Evolutionary conservation across 2,797 vertebrate species (phyloP), one percentile per base, ranked within the genome.

Genomic region (Epinephelus malabaricus): DNA sequence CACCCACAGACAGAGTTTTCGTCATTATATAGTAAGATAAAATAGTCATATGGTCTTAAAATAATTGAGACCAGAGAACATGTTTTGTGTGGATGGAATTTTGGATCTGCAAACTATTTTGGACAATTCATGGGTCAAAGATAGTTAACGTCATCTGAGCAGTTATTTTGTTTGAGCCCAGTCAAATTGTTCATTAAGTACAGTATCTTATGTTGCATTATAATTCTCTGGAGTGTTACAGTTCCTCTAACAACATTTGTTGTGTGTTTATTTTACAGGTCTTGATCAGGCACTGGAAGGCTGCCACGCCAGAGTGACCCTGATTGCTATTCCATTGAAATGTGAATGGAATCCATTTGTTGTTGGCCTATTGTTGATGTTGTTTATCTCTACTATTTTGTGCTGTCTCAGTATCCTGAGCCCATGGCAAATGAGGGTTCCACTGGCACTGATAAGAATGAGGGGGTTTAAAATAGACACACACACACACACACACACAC

Each of bases 281-380:
- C 95, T 84, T 96, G 95, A 96, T 92, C 72, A 62, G 76, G 83
- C 88, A 55, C 72, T 80, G 82, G 81, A 87, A 59, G 69, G 43
- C 67, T 78, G 83, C 84, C 72, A 73, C 55, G 70, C 72, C 56
- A 60, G 73, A 83, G 83, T 65, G 84, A 89, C 73, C 88, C 83
- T 91, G 88, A 84, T 86, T 80, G 68, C 88, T 90, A 83, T 92
- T 94, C 89, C 85, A 93, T 89, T 89, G 82, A 92, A 94, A 94
- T 95, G 93, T 94, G 94, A 95, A 95, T 92, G 92, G 92, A 93
- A 92, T 93, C 82, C 69, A 78, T 88, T 88, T 90, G 75, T 81
- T 86, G 72, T 88, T 73, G 75, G 79, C 78, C 85, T 65, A 69
- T 82, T 86, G 74, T 86, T 90, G 69, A 65, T 84, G 78, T 83